Evolutionary conservation across 2,888 invertebrate genomes (phyloP).

Genomic region (Cotesia congregata): DNA sequence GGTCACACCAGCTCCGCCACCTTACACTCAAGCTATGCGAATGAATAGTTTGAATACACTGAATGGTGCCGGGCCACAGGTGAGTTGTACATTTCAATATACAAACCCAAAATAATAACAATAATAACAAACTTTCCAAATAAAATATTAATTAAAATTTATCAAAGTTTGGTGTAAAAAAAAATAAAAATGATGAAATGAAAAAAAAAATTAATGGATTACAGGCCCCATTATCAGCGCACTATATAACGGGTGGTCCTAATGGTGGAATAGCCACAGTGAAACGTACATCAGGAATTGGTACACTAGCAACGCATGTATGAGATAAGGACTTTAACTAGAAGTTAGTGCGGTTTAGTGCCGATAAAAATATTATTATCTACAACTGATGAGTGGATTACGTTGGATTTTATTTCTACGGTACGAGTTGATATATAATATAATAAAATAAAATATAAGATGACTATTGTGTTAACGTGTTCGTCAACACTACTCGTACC

Average conservation of each 20-base stretch:
- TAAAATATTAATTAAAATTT: neutral
- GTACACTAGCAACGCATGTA: conserved; percentile 79
- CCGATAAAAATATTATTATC: neutral
- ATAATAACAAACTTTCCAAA: neutral
- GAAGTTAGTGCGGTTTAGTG: conserved; percentile 52
- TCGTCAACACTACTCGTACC: neutral
- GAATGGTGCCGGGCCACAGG: conserved; percentile 73
- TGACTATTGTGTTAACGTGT: neutral
- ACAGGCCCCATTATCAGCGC: conserved; percentile 67
- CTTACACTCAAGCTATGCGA: conserved; percentile 74
- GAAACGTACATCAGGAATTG: conserved; percentile 72
- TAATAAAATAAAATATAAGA: neutral
- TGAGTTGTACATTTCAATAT: conserved; percentile 52
- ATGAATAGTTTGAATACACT: conserved; percentile 71
- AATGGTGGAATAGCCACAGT: conserved; percentile 74
- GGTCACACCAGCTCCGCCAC: conserved; percentile 86
- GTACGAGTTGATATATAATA: neutral
- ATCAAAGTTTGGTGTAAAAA: neutral
- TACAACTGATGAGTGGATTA: conserved; percentile 6
- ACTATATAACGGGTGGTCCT: conserved; percentile 70
- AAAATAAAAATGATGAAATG: neutral
- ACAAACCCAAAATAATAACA: neutral
- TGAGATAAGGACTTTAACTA: conserved; percentile 71
- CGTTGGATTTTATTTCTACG: conserved; percentile 13
- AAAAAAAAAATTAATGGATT: neutral